A percentile compares a stretch with the other conserved stretches of the same genome.
These are phyloP conservation scores for Julus scandinavius DNA, from an alignment of 2,888 invertebrate species.

Conservation along the genomic window DNA sequence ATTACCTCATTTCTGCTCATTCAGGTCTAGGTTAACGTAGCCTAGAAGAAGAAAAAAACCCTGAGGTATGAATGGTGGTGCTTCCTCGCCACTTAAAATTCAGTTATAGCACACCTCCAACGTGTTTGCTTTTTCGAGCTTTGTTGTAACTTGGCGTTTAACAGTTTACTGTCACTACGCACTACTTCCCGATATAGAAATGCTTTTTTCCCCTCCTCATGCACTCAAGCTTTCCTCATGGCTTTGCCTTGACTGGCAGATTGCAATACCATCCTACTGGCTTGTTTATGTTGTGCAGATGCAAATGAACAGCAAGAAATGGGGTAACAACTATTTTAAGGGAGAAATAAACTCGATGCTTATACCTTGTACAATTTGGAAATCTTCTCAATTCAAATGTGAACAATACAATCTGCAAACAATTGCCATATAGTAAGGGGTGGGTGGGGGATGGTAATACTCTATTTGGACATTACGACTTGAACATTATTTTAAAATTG, in stretches of 20 bases:
- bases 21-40: background rate
- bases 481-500: too few species aligned
- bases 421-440: too few species aligned
- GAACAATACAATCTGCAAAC: too few species aligned
- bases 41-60: background rate
- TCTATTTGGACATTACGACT: too few species aligned
- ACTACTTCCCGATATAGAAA: background rate
- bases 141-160: background rate
- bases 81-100: background rate
- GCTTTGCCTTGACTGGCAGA: background rate
- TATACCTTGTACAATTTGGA: too few species aligned
- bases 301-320: background rate
- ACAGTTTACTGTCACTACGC: conserved; percentile 18
- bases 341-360: background rate
- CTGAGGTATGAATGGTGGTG: background rate
- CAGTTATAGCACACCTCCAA: background rate
- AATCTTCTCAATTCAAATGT: too few species aligned
- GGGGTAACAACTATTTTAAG: background rate
- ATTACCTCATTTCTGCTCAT: background rate
- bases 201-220: background rate
- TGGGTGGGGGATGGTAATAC: too few species aligned
- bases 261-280: background rate
- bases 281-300: background rate
- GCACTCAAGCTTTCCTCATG: background rate
- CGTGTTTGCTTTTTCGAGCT: background rate